Evolutionary conservation across 2,888 invertebrate genomes (phyloP).

Genomic region (Stramonita haemastoma): DNA sequence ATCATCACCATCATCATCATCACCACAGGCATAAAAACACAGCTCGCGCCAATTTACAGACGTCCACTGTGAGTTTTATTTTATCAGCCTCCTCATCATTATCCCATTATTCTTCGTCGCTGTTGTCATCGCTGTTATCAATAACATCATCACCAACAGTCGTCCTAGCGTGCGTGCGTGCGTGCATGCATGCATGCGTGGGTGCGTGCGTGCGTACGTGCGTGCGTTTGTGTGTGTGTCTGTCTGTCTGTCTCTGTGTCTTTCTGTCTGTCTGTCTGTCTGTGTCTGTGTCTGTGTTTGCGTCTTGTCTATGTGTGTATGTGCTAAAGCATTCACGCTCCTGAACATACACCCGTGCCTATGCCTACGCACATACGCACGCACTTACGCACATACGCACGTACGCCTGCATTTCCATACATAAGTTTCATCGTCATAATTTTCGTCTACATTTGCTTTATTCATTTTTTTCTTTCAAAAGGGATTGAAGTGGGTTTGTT

Average conservation of each 20-base stretch:
- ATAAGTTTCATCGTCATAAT: not conserved
- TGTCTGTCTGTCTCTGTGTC: not conserved
- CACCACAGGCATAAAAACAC: no score
- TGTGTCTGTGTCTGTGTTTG: not conserved
- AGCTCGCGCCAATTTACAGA: no score
- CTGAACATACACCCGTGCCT: not conserved
- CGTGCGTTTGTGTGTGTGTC: not conserved
- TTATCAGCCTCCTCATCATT: no score
- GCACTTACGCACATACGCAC: not conserved
- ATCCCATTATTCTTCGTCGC: not conserved
- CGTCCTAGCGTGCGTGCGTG: not conserved
- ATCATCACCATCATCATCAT: no score
- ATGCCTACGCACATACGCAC: not conserved
- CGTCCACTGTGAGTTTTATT: no score
- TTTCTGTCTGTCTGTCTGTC: not conserved
- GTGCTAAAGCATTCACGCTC: no score
- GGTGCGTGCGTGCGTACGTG: not conserved
- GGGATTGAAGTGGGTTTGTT: no score
- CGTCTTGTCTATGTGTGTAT: no score
- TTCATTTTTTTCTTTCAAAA: not conserved
- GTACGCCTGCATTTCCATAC: not conserved
- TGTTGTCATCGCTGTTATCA: not conserved
- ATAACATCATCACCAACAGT: not conserved
- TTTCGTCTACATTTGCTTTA: not conserved
- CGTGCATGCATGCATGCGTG: not conserved